phyloP scores from a whole-genome alignment of 2,797 vertebrate genomes.

The Lepus oiostolus region DNA sequence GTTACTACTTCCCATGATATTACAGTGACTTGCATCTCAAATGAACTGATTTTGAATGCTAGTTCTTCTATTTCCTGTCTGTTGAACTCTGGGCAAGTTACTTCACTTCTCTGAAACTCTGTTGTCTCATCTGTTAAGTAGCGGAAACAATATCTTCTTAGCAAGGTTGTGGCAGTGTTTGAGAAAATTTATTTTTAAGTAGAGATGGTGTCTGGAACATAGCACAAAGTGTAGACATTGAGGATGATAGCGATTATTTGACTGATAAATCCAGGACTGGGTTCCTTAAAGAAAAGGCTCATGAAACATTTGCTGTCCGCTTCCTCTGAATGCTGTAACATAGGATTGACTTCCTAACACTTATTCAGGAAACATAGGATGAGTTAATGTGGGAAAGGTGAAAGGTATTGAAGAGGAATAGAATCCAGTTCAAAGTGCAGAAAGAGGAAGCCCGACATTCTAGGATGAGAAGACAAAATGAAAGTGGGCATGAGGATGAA shows the following conservation, averaged over 20 bases:
- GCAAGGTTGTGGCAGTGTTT: fast-evolving
- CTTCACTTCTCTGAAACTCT: slow-evolving; percentile 25
- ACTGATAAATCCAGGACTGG: not conserved
- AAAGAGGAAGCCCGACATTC: not conserved
- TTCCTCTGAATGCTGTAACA: not conserved
- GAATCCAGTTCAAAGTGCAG: not conserved
- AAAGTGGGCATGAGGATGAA: too few relatives aligned
- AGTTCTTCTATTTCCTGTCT: not conserved
- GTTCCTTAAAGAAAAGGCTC: not conserved
- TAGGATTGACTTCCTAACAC: not conserved
- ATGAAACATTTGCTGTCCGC: not conserved
- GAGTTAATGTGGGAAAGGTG: not conserved
- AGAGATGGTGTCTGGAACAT: not conserved
- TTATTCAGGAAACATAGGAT: not conserved
- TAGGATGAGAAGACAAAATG: not conserved
- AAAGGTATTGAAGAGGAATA: not conserved
- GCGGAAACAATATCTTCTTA: fast-evolving
- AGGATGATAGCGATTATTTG: not conserved
- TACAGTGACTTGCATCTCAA: not conserved
- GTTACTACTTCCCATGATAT: not conserved
- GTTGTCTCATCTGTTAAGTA: not conserved
- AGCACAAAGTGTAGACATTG: not conserved
- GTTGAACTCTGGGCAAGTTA: not conserved
- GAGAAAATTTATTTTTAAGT: not conserved
- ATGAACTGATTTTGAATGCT: not conserved